phyloP scores from a whole-genome alignment of 2,888 invertebrate genomes.

The Lithosia quadra region DNA sequence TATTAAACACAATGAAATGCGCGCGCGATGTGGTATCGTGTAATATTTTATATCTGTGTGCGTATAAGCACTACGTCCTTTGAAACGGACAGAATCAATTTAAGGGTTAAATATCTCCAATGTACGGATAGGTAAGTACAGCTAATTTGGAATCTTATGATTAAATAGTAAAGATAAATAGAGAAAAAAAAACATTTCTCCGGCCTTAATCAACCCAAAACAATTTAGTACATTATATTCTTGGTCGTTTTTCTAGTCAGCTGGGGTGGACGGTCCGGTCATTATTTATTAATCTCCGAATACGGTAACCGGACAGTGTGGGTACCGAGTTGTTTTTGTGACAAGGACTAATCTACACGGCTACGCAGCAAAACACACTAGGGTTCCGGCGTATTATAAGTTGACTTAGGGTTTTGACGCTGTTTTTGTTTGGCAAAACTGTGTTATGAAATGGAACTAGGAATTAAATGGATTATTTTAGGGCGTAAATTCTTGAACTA shows the following conservation, averaged over 20 bases:
- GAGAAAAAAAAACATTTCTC: background rate
- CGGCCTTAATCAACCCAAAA: conserved; percentile 19
- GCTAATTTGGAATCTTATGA: too few relatives aligned
- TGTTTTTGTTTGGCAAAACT: conserved; percentile 2
- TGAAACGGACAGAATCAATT: too few relatives aligned
- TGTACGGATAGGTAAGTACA: too few relatives aligned
- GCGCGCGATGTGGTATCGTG: too few relatives aligned
- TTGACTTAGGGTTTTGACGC: background rate
- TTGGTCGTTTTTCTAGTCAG: conserved; percentile 23
- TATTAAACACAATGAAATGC: too few relatives aligned
- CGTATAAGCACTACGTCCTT: too few relatives aligned
- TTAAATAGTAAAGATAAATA: too few relatives aligned
- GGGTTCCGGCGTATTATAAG: background rate
- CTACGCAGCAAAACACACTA: conserved; percentile 38
- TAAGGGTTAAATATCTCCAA: too few relatives aligned
- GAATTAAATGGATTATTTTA: background rate
- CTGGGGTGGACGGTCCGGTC: conserved; percentile 15
- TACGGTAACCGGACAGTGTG: conserved; percentile 32
- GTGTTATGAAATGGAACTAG: background rate
- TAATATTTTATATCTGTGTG: too few relatives aligned
- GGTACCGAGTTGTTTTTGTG: conserved; percentile 55
- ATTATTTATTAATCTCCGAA: conserved; percentile 44
- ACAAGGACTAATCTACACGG: conserved; percentile 52
- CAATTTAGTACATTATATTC: conserved; percentile 12
- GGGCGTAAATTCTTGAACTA: background rate